Evolutionary conservation across 2,888 invertebrate genomes (phyloP).

Genomic region (Agrotis segetum): DNA sequence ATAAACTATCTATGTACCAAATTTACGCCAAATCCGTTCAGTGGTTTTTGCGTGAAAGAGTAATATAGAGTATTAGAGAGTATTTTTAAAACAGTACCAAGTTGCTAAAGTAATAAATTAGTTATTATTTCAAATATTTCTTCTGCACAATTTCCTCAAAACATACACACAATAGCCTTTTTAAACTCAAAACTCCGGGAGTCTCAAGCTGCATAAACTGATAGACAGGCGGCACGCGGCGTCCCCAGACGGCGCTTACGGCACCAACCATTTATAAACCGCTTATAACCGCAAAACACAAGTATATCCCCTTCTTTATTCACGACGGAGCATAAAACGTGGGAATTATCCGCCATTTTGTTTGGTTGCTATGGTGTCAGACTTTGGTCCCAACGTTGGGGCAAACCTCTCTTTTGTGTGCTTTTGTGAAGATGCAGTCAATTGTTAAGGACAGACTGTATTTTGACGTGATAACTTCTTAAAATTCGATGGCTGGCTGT

Average conservation of each 20-base stretch:
- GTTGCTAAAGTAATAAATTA: no score
- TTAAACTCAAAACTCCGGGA: conserved; percentile 7
- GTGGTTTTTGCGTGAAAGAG: no score
- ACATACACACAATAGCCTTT: not conserved
- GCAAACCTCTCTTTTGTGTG: not conserved
- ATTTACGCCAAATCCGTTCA: no score
- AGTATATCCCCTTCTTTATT: conserved; percentile 41
- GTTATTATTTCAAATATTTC: no score
- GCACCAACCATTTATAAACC: conserved; percentile 53
- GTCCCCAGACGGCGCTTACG: conserved; percentile 44
- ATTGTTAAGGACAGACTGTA: no score
- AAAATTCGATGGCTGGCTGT: no score
- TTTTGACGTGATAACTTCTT: no score
- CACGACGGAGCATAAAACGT: conserved; percentile 39
- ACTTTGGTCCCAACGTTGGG: not conserved
- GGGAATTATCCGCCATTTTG: conserved; percentile 50
- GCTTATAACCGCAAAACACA: conserved; percentile 44
- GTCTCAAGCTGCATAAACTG: conserved; percentile 23
- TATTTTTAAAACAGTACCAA: no score
- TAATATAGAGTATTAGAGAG: no score
- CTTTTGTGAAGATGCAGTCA: not conserved
- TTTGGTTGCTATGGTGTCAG: conserved; percentile 12
- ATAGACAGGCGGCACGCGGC: conserved; percentile 8
- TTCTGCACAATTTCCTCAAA: not conserved
- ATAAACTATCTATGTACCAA: no score